A percentile compares a stretch with the other conserved stretches of the same genome.
phyloP scores from a whole-genome alignment of 2,113 vertebrate species.

The human region GRCh38 chrX:53714501-53715000 shows the following conservation, averaged over 20 bases:
- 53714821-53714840: not conserved
- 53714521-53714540: constrained; percentile 50
- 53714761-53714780: not conserved
- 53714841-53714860: not conserved
- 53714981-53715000: constrained; percentile 25
- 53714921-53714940: constrained; percentile 74
- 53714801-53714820: not conserved
- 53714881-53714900: constrained; percentile 69
- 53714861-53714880: constrained; percentile 5
- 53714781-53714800: constrained; percentile 8
- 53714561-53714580: constrained; percentile 50
- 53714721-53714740: not conserved
- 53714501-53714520: constrained; percentile 40
- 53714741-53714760: not conserved
- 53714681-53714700: not conserved
- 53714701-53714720: not conserved
- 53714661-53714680: not conserved
- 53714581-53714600: constrained; percentile 50
- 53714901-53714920: constrained; percentile 67
- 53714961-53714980: constrained; percentile 21
- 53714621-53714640: constrained; percentile 46
- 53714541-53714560: constrained; percentile 49
- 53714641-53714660: constrained; percentile 44
- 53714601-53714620: constrained; percentile 32
- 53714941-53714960: constrained; percentile 51